Conservation (phyloP, 2,888 invertebrate genomes). For the Drosophila atripex region DNA sequence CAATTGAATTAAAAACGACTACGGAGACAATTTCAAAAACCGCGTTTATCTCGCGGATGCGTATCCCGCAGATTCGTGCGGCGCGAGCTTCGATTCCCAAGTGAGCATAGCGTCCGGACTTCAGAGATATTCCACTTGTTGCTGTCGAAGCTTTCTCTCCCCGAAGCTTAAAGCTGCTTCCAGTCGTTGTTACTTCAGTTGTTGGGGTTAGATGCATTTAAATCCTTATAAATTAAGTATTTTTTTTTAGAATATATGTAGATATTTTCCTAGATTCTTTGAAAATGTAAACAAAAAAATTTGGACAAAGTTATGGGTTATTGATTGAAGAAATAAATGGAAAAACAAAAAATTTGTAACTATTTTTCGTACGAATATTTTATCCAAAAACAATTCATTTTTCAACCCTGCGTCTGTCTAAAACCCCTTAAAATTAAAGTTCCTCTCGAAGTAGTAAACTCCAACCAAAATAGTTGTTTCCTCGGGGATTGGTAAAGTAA, state of each 20-base stretch:
- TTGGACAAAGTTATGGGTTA: too few species aligned
- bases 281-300: too few species aligned
- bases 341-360: too few species aligned
- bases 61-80: constrained; percentile 20
- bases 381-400: too few species aligned
- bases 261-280: neutral
- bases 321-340: too few species aligned
- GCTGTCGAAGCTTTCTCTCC: constrained; percentile 31
- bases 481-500: too few species aligned
- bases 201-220: too few species aligned
- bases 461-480: neutral
- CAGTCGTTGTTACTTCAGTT: neutral
- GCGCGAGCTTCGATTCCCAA: constrained; percentile 28
- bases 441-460: neutral
- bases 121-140: constrained; percentile 28
- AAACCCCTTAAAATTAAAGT: neutral
- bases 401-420: too few species aligned
- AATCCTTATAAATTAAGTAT: too few species aligned
- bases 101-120: constrained; percentile 6
- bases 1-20: constrained; percentile 29
- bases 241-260: too few species aligned
- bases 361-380: too few species aligned
- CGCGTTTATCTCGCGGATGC: constrained; percentile 25
- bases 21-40: constrained; percentile 20
- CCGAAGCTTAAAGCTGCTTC: constrained; percentile 15